Evolutionary conservation across 1,140 invertebrate species (phyloP).

Genomic region (Calosoma granatense): DNA sequence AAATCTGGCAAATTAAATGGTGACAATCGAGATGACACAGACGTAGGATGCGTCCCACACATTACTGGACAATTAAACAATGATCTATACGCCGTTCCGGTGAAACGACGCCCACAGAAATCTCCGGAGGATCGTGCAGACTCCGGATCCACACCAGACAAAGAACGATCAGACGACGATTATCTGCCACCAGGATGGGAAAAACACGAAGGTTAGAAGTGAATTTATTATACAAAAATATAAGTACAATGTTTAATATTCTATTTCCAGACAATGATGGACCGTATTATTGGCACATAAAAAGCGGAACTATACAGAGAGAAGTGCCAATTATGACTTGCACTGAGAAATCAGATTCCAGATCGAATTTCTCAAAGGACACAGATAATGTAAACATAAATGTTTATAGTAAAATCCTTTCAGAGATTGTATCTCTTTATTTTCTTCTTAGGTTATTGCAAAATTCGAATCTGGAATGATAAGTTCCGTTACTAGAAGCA

Average conservation of each 20-base stretch:
- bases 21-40: conserved; percentile 44
- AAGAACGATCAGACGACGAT: conserved; percentile 38
- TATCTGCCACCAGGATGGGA: conserved; percentile 80
- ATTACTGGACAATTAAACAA: conserved; percentile 58
- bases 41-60: conserved; percentile 47
- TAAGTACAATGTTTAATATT: neutral
- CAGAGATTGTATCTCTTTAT: no score
- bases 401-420: no score
- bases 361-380: conserved; percentile 37
- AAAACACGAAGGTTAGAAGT: conserved; percentile 71
- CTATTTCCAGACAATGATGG: conserved; percentile 71
- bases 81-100: conserved; percentile 64
- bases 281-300: conserved; percentile 97
- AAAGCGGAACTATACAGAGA: conserved; percentile 92
- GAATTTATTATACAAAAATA: neutral
- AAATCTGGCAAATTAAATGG: conserved; percentile 33
- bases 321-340: conserved; percentile 60
- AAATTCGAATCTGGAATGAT: conserved; percentile 37
- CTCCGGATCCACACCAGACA: conserved; percentile 31
- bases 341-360: conserved; percentile 35
- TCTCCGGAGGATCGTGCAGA: conserved; percentile 33
- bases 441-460: conserved; percentile 18
- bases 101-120: conserved; percentile 49
- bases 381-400: conserved; percentile 47
- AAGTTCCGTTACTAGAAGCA: conserved; percentile 61